Percentiles rank a stretch among this genome's conserved stretches.
Evolutionary conservation across 2,113 vertebrate species (phyloP).

Genomic region (Daphoenositta chrysoptera): DNA sequence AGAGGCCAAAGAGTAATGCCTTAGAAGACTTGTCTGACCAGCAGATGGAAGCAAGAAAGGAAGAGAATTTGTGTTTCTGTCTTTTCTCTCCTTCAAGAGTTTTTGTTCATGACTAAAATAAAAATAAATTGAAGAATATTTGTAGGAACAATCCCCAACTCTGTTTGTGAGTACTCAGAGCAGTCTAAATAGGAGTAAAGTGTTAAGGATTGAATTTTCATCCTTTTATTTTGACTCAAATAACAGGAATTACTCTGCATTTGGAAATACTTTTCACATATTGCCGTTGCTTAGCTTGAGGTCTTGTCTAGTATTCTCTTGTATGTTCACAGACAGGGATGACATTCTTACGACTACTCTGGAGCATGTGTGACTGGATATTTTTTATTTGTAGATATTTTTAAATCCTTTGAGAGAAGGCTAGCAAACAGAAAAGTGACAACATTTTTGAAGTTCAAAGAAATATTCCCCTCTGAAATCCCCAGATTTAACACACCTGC

Average conservation of each 20-base stretch:
- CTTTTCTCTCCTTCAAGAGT: neutral
- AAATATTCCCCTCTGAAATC: neutral
- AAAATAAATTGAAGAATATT: neutral
- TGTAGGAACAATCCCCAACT: neutral
- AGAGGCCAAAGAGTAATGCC: neutral
- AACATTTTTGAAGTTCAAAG: neutral
- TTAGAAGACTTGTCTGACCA: neutral
- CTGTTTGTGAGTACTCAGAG: neutral
- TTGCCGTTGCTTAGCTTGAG: neutral
- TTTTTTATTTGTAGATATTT: neutral
- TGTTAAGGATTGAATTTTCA: neutral
- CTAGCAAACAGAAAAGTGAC: neutral
- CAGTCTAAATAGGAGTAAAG: neutral
- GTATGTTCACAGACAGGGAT: neutral
- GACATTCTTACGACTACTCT: neutral
- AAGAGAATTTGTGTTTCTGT: neutral
- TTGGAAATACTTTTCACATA: neutral
- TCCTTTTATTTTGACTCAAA: neutral
- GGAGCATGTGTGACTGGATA: neutral
- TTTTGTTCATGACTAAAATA: neutral
- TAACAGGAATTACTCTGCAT: neutral
- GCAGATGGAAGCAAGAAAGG: neutral
- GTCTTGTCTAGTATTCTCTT: neutral
- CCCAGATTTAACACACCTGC: neutral
- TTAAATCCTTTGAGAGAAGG: neutral